Evolutionary conservation across 1,140 invertebrate species (phyloP), one percentile per base, ranked within the genome.

Genomic region (Helicoverpa armigera): DNA sequence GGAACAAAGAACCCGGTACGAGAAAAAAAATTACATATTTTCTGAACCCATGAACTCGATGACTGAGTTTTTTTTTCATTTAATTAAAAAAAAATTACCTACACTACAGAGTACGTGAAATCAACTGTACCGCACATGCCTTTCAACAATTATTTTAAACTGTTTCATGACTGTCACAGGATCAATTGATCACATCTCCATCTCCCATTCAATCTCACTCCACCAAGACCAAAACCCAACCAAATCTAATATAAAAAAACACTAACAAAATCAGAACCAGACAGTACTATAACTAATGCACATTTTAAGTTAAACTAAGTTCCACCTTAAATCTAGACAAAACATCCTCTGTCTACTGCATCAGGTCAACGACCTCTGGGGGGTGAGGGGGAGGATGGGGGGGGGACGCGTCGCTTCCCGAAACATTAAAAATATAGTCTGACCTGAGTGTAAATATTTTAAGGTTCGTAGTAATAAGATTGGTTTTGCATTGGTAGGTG

Each of bases 311-410:
- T 58, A 74, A 81, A 65, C 58, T 43, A 76, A 70, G 54, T 70
- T 81, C 16, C 56, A 78, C 79, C 79, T 69, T 82, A 82, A 82
- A 82, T 80, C 81, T 75, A 77, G 80, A 84, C 77, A 67, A 69
- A 70, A 43, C 69, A 76, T 51, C n/a, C 54, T 31, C 65, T 74
- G 83, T 81, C 83, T 82, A 80, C 82, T 81, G 82, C 80, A 82
- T 84, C 83, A 79, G 83, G 83, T 76, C 80, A 48, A 69, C 67
- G 83, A 84, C 48, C 82, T 51, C 54, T 48, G 43, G n/a, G 43
- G 51, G 80, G 48, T 16, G 10, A n/a, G 31, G 61, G 18, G 54
- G 29, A 50, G 54, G 43, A 48, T 13, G 67, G 43, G 14, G 43
- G 56, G 74, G 58, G 50, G 54, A 53, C 78, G 54, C 29, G 74